These are phyloP conservation scores for Todus mexicanus DNA, from an alignment of 2,797 vertebrate genomes.

Conservation along the genomic window DNA sequence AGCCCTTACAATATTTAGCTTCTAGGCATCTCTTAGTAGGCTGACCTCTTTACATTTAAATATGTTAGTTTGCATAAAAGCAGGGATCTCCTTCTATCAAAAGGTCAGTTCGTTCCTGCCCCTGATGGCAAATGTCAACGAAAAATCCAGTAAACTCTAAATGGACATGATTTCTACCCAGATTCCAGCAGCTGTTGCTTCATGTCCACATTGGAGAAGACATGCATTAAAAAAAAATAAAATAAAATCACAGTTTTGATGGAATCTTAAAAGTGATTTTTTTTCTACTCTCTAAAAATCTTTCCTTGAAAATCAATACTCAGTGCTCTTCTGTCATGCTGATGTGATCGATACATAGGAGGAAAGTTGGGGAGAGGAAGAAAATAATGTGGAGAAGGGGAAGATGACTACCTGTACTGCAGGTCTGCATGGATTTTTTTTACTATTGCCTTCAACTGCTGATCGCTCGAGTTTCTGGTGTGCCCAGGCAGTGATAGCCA, in stretches of 20 bases:
- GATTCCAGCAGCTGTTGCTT: neutral
- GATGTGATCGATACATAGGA: neutral
- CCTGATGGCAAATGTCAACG: neutral
- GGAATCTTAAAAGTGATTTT: neutral
- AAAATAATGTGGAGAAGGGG: neutral
- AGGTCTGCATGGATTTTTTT: neutral
- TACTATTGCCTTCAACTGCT: neutral
- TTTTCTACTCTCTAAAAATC: neutral
- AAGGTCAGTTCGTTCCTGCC: neutral
- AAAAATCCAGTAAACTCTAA: neutral
- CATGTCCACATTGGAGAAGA: neutral
- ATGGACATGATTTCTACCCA: neutral
- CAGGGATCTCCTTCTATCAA: neutral
- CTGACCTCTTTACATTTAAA: slow-evolving; percentile 35
- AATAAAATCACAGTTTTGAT: neutral
- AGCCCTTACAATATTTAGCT: neutral
- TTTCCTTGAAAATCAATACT: neutral
- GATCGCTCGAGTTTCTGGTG: neutral
- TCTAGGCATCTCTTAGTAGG: neutral
- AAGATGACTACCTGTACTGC: neutral
- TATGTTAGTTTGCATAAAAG: neutral
- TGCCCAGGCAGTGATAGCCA: neutral
- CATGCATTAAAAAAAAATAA: neutral
- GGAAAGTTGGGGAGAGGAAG: neutral
- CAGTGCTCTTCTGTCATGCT: neutral